Conservation (phyloP, 2,888 invertebrate species). For the Teinopalpus imperialis region DNA sequence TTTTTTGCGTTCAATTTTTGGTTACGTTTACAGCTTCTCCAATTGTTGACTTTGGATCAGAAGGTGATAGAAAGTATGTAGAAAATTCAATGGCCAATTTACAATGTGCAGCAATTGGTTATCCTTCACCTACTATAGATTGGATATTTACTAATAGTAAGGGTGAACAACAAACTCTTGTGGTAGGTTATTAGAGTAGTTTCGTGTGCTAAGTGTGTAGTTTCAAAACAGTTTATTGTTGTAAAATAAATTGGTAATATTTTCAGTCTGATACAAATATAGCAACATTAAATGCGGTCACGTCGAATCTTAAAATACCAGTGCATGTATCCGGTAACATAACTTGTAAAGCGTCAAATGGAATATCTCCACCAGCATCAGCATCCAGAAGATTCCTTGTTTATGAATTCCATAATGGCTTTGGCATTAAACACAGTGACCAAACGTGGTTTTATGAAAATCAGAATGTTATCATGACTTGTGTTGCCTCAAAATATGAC, state of each 20-base stretch:
- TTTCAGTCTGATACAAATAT: conserved; percentile 37
- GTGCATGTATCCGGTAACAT: conserved; percentile 48
- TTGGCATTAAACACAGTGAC: conserved; percentile 48
- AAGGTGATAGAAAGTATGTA: conserved; percentile 37
- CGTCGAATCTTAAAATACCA: conserved; percentile 42
- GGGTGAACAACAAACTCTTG: conserved; percentile 26
- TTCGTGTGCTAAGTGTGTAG: no score
- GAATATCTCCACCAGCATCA: not conserved
- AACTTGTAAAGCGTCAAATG: conserved; percentile 51
- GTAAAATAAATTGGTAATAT: no score
- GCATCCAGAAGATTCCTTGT: conserved; percentile 43
- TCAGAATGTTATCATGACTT: conserved; percentile 45
- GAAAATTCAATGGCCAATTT: conserved; percentile 39
- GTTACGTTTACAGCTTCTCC: conserved; percentile 54
- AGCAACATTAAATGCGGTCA: conserved; percentile 40
- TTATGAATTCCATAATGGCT: conserved; percentile 56
- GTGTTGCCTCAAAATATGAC: conserved; percentile 59
- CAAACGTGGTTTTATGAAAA: conserved; percentile 53
- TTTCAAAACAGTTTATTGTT: no score
- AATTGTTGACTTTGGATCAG: conserved; percentile 41
- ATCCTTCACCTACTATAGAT: conserved; percentile 49
- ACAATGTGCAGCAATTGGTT: conserved; percentile 53
- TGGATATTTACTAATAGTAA: conserved; percentile 51
- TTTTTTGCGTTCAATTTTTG: no score
- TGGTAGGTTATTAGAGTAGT: no score